Evolutionary conservation across 1,140 invertebrate species (phyloP), one percentile per base, ranked within the genome.

Genomic region (Psilanteris sp.): DNA sequence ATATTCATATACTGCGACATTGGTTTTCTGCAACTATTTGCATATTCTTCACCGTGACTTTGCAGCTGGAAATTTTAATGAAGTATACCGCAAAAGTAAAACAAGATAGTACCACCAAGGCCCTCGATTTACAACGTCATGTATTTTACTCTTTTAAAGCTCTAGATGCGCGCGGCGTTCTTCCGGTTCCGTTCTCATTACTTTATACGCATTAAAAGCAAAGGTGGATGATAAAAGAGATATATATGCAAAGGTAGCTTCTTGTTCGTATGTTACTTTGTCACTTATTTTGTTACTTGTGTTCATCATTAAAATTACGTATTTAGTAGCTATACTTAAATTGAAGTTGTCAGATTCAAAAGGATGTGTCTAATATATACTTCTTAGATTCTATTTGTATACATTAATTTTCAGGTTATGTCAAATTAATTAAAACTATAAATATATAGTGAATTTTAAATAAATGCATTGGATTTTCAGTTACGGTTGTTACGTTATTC

Each of bases 121-220:
- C 39, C 67, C 48, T 44, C 67, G 46, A 73, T 73, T 73, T 73
- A 73, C 59, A 73, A 15, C 57, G 29, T 34, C 48, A 32, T 43
- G 57, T 52, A 72, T 72, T 72, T 72, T 57, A 72, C 57, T 62
- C 68, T 72, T 52, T 62, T 62, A 55, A 72, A 71, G 24, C 39
- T 39, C 48, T 20, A 32, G 54, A 61, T 54, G 67, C 48, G 24
- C 41, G 31, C 26, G 15, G 11, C 18, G 18, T 37, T 44, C 55
- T 61, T 71, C 67, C 46, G 67, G 67, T 71, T 71, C 67, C 67
- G 55, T 50, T 55, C 55, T 61, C 67, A 55, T 71, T 71, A 71
- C 39, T 62, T 71, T 54, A 46, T 55, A 39, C 41, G 26, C 39
- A 52, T 52, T 46, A 55, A 67, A 24, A 26, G 9, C 39, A 24